phyloP scores from a whole-genome alignment of 2,888 invertebrate genomes.

The Cosmopolites sordidus region DNA sequence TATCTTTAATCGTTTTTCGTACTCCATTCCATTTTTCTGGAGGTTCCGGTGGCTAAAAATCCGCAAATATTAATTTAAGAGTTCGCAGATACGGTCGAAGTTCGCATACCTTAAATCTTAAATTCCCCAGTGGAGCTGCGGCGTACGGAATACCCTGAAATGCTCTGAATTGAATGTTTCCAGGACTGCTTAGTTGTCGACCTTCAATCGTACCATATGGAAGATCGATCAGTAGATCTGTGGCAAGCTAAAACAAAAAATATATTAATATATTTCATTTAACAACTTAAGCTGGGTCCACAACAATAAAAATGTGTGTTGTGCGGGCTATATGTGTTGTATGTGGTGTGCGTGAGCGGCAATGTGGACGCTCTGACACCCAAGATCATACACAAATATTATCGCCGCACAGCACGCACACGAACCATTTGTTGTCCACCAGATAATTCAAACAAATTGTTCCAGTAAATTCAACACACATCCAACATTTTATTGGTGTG shows the following conservation, averaged over 20 bases:
- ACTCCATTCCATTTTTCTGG: conserved; percentile 29
- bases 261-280: no score
- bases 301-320: no score
- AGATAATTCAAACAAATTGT: no score
- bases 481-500: no score
- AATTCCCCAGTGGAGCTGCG: conserved; percentile 21
- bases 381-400: no score
- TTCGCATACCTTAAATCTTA: conserved; percentile 26
- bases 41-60: conserved; percentile 29
- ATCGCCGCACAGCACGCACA: no score
- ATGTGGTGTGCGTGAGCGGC: no score
- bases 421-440: no score
- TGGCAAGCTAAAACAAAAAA: conserved; percentile 5
- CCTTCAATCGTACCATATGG: conserved; percentile 14
- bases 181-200: conserved; percentile 2
- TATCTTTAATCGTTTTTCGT: conserved; percentile 25
- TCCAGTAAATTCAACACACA: no score
- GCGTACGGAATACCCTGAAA: conserved; percentile 30
- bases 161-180: conserved; percentile 11
- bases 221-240: conserved; percentile 8
- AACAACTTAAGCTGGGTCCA: no score
- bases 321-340: no score
- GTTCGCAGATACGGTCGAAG: not conserved
- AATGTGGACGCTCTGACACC: no score
- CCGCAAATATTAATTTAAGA: not conserved